Conservation (phyloP, 2,113 vertebrate species). For the Urocynchramus pylzowi region DNA sequence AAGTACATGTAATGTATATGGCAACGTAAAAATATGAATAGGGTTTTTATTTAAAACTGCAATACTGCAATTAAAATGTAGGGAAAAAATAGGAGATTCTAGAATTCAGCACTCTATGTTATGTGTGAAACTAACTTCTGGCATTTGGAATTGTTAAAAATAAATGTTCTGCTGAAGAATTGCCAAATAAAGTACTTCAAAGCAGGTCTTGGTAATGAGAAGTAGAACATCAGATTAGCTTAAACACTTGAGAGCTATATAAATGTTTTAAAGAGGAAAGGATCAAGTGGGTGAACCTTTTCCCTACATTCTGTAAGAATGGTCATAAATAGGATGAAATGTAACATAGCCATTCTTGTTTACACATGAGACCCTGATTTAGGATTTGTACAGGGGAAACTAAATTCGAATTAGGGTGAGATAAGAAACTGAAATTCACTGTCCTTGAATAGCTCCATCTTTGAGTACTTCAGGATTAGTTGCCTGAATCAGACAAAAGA, state of each 20-base stretch:
- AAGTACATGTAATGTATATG: conserved; percentile 2
- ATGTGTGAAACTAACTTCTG: conserved; percentile 31
- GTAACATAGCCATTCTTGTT: not conserved
- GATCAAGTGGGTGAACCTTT: not conserved
- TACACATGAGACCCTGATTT: not conserved
- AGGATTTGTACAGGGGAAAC: not conserved
- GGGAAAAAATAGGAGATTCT: not conserved
- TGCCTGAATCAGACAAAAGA: not conserved
- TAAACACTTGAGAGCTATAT: not conserved
- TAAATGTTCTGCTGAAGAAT: conserved; percentile 58
- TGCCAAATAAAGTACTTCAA: conserved; percentile 44
- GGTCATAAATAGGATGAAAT: not conserved
- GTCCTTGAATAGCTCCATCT: not conserved
- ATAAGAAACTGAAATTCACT: not conserved
- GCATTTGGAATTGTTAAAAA: conserved; percentile 56
- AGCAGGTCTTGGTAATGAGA: conserved; percentile 38
- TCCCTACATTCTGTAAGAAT: not conserved
- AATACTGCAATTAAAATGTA: conserved; percentile 49
- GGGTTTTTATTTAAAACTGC: conserved; percentile 1
- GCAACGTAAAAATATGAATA: conserved; percentile 43
- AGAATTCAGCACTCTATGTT: not conserved
- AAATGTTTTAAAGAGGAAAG: conserved; percentile 3
- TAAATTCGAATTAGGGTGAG: not conserved
- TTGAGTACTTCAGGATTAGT: not conserved
- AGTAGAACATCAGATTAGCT: conserved; percentile 11